Conservation (phyloP, 1,140 invertebrate species). For the Euura saliciscinereae region DNA sequence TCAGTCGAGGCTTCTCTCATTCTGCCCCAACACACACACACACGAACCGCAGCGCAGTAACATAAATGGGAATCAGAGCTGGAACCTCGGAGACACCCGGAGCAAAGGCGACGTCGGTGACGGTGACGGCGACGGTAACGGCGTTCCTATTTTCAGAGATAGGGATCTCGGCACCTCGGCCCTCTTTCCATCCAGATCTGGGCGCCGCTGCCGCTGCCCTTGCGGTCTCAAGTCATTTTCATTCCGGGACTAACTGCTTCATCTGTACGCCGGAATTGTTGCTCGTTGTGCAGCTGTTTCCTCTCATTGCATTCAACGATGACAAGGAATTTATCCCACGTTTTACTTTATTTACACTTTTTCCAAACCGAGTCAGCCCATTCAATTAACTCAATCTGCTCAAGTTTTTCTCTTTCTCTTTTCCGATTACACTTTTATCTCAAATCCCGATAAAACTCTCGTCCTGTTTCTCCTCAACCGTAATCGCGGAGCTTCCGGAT, state of each 20-base stretch:
- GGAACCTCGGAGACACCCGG: background rate
- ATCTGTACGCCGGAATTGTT: slow-evolving; percentile 39
- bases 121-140: slow-evolving; percentile 29
- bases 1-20: slow-evolving; percentile 2
- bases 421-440: no score
- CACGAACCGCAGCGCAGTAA: no score
- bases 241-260: slow-evolving; percentile 34
- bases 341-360: background rate
- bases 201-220: slow-evolving; percentile 8
- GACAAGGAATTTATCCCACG: background rate
- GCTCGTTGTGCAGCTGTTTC: slow-evolving; percentile 42
- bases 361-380: background rate
- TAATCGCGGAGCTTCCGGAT: no score
- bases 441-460: no score
- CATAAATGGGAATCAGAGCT: no score
- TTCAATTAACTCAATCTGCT: background rate
- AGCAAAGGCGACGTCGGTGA: slow-evolving; percentile 18
- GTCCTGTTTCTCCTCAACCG: no score
- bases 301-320: slow-evolving; percentile 14
- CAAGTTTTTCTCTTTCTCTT: no score
- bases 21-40: background rate
- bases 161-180: slow-evolving; percentile 35
- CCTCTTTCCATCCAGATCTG: slow-evolving; percentile 16
- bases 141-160: slow-evolving; percentile 55
- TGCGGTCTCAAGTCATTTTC: background rate